phyloP scores from a whole-genome alignment of 2,113 vertebrate genomes.

The Stigmatopora argus region DNA sequence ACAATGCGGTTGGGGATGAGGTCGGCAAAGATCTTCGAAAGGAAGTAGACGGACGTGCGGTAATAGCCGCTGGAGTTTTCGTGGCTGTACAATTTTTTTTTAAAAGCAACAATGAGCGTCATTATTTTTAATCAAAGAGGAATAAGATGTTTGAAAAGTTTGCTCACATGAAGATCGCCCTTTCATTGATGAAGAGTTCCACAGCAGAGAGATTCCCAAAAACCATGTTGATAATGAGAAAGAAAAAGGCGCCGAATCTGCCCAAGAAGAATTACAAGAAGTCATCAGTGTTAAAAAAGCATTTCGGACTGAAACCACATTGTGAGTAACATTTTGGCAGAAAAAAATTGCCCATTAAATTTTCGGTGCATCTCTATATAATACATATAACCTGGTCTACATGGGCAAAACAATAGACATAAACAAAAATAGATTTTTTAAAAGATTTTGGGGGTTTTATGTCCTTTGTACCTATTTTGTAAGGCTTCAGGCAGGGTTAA shows the following conservation, averaged over 20 bases:
- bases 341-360: background rate
- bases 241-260: conserved; percentile 75
- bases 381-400: no score
- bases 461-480: conserved; percentile 72
- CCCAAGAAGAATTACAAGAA: background rate
- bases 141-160: background rate
- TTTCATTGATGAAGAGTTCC: conserved; percentile 76
- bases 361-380: no score
- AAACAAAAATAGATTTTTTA: no score
- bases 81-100: conserved; percentile 46
- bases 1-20: conserved; percentile 75
- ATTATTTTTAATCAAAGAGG: background rate
- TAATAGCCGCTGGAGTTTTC: conserved; percentile 70
- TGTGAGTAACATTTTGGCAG: background rate
- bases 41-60: conserved; percentile 67
- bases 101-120: background rate
- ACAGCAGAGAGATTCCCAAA: conserved; percentile 78
- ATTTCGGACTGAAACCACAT: no score
- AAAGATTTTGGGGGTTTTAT: background rate
- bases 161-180: conserved; percentile 73
- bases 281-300: background rate
- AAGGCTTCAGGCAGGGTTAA: conserved; percentile 66
- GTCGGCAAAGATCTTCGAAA: conserved; percentile 71
- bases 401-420: no score
- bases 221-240: conserved; percentile 77